These are phyloP conservation scores for Centroberyx gerrardi DNA, from an alignment of 2,797 vertebrate species.

Conservation along the genomic window DNA sequence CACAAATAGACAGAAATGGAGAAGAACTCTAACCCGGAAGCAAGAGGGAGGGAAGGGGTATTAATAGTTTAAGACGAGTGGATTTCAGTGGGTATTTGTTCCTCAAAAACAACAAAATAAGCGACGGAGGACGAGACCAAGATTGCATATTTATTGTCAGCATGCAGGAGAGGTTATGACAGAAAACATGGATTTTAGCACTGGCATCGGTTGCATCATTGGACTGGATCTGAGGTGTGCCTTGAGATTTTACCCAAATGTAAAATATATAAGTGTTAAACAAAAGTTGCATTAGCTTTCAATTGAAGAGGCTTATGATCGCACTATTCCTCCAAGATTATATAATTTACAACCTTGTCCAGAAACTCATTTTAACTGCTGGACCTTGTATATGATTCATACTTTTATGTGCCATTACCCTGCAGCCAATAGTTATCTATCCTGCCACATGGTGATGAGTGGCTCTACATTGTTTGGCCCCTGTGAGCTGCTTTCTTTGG, in stretches of 20 bases:
- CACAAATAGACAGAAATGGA: background rate
- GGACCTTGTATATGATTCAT: background rate
- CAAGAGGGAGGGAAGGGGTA: background rate
- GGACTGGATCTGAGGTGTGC: background rate
- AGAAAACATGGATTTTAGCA: background rate
- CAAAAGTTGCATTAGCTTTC: slow-evolving; percentile 13
- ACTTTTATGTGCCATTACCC: background rate
- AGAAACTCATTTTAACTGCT: slow-evolving; percentile 2
- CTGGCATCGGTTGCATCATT: too few relatives aligned
- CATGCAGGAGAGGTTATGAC: background rate
- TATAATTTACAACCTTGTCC: slow-evolving; percentile 3
- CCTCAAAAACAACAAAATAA: too few relatives aligned
- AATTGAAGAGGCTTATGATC: background rate
- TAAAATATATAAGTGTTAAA: background rate
- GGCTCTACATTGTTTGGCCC: background rate
- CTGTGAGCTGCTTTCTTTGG: too few relatives aligned
- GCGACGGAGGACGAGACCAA: background rate
- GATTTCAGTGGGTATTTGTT: slow-evolving; percentile 2
- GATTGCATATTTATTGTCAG: background rate
- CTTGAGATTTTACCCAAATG: slow-evolving; percentile 1
- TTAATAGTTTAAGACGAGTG: too few relatives aligned
- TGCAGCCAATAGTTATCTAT: background rate
- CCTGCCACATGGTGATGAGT: background rate
- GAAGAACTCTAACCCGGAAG: background rate
- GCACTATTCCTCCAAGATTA: background rate